Evolutionary conservation across 2,113 vertebrate genomes (phyloP).

Genomic region (Myxocyprinus asiaticus): DNA sequence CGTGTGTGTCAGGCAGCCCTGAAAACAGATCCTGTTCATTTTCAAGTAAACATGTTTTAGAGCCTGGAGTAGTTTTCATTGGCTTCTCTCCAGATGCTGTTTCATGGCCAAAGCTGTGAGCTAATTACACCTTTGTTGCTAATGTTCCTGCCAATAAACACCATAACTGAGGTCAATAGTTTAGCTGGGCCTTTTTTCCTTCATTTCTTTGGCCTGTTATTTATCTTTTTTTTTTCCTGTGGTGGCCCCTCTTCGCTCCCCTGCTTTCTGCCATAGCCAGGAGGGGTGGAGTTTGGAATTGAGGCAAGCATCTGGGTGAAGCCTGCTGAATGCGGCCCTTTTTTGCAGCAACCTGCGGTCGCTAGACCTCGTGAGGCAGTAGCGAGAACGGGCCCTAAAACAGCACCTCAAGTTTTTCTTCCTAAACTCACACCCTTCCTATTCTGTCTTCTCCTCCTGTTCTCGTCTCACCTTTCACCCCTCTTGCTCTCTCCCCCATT

Average conservation of each 20-base stretch:
- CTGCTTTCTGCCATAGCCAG: conserved; percentile 63
- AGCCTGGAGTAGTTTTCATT: conserved; percentile 47
- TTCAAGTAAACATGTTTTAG: conserved; percentile 49
- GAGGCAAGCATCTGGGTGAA: conserved; percentile 59
- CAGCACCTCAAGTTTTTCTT: conserved; percentile 21
- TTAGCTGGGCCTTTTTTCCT: conserved; percentile 61
- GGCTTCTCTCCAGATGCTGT: conserved; percentile 56
- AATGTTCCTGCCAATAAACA: conserved; percentile 63
- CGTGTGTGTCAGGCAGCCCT: not conserved
- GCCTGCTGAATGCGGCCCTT: conserved; percentile 65
- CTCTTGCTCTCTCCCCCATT: not conserved
- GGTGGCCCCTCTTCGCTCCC: conserved; percentile 59
- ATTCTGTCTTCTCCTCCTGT: conserved; percentile 23
- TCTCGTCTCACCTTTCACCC: conserved; percentile 29
- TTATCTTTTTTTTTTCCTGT: conserved; percentile 75
- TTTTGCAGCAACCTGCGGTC: conserved; percentile 61
- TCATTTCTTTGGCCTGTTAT: conserved; percentile 77
- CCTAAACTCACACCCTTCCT: conserved; percentile 38
- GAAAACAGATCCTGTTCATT: conserved; percentile 13
- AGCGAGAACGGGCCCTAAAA: conserved; percentile 38
- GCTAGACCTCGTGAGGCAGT: not conserved
- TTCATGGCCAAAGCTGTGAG: conserved; percentile 53
- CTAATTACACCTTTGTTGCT: conserved; percentile 63
- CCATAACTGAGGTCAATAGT: conserved; percentile 60
- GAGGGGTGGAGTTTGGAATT: conserved; percentile 68